These are phyloP conservation scores for Pangasianodon gigas DNA, from an alignment of 2,113 vertebrate species.

Conservation along the genomic window DNA sequence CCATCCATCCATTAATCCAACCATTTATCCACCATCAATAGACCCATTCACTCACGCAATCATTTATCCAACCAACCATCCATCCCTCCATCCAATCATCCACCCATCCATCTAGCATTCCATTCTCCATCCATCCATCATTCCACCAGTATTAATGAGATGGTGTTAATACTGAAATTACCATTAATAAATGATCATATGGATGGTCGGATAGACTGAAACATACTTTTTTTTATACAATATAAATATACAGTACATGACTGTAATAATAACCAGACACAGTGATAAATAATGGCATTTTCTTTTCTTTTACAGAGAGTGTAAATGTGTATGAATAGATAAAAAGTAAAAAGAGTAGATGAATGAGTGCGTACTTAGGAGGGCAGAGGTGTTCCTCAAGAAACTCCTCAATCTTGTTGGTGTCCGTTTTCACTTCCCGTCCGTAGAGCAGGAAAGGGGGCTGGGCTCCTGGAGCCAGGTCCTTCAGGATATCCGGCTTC, in stretches of 20 bases:
- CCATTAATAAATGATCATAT: not conserved
- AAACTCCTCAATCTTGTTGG: slow-evolving; percentile 93
- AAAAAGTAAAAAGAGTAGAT: not conserved
- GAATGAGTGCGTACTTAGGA: slow-evolving; percentile 74
- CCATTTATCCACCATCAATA: not conserved
- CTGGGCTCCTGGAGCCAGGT: slow-evolving; percentile 86
- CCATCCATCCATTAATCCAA: not conserved
- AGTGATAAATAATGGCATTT: not conserved
- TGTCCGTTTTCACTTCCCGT: slow-evolving; percentile 87
- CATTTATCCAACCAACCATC: not conserved
- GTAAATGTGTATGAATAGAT: not conserved
- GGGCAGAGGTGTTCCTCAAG: slow-evolving; percentile 84
- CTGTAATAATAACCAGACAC: not conserved
- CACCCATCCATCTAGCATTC: not conserved
- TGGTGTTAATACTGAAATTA: not conserved
- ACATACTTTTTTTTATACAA: not conserved
- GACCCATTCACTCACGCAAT: not conserved
- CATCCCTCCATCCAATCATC: not conserved
- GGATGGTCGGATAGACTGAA: not conserved
- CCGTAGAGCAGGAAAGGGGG: slow-evolving; percentile 85
- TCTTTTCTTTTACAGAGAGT: not conserved
- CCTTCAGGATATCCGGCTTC: slow-evolving; percentile 84
- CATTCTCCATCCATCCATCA: not conserved
- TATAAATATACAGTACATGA: not conserved
- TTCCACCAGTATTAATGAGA: not conserved